Evolutionary conservation across 2,113 vertebrate genomes (phyloP).

Genomic region (human): DNA sequence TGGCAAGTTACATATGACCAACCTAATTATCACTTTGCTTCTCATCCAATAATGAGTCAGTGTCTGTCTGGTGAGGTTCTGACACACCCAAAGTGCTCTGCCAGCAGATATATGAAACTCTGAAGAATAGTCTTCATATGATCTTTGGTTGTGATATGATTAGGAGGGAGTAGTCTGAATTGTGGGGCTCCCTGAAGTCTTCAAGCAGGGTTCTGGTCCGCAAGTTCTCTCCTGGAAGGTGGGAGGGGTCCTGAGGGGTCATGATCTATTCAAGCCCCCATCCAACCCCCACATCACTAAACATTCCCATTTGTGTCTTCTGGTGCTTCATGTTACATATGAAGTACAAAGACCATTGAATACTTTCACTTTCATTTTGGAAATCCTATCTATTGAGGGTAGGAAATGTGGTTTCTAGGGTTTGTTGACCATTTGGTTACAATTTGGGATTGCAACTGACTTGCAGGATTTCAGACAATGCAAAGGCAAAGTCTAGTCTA

Average conservation of each 20-base stretch:
- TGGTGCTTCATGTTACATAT: background rate
- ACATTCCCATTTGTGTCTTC: background rate
- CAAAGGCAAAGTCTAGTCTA: background rate
- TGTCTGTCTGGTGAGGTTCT: constrained; percentile 19
- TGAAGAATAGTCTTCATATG: background rate
- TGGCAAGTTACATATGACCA: background rate
- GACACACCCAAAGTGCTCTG: background rate
- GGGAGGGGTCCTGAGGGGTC: background rate
- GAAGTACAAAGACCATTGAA: background rate
- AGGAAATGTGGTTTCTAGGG: background rate
- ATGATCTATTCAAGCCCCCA: background rate
- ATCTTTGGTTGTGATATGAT: background rate
- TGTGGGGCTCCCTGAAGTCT: background rate
- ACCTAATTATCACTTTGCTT: background rate
- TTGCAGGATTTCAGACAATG: background rate
- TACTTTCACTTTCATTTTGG: background rate
- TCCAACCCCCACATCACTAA: background rate
- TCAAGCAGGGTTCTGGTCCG: background rate
- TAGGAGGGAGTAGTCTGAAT: background rate
- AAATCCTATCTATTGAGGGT: background rate
- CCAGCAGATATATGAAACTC: background rate
- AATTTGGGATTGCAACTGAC: background rate
- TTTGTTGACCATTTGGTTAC: background rate
- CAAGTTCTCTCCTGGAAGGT: background rate
- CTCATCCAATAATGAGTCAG: constrained; percentile 24